Evolutionary conservation across 2,113 vertebrate species (phyloP).

Genomic region (Symphodus melops): DNA sequence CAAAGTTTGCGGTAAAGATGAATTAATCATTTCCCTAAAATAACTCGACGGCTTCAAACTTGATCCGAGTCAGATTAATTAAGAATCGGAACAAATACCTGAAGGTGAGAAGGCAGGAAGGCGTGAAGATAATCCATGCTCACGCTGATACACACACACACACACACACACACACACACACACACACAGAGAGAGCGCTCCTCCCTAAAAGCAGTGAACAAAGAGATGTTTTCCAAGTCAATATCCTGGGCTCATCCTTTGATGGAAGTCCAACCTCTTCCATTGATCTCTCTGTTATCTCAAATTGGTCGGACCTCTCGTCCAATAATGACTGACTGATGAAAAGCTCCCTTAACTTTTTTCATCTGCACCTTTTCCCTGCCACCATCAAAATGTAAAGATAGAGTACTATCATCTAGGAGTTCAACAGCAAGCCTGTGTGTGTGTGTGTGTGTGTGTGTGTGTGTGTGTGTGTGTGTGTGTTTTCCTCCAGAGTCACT

Average conservation of each 20-base stretch:
- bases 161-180: not conserved
- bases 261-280: conserved; percentile 30
- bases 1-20: conserved; percentile 29
- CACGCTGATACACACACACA: not conserved
- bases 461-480: not conserved
- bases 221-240: conserved; percentile 42
- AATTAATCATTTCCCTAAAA: not conserved
- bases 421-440: not conserved
- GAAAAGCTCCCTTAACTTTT: conserved; percentile 11
- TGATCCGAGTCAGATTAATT: conserved; percentile 18
- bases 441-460: not conserved
- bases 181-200: too few species aligned
- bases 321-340: conserved; percentile 3
- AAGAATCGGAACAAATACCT: conserved; percentile 19
- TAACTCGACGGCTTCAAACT: not conserved
- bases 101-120: conserved; percentile 12
- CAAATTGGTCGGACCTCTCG: conserved; percentile 11
- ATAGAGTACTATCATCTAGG: not conserved
- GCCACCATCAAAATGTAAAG: not conserved
- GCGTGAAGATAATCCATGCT: conserved; percentile 28
- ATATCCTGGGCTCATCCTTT: conserved; percentile 45
- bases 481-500: not conserved
- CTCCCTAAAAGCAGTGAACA: conserved; percentile 17
- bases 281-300: conserved; percentile 51
- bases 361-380: not conserved